Base-by-base conservation (phyloP, 2,888 invertebrate species). In the Clusia tigrina region DNA sequence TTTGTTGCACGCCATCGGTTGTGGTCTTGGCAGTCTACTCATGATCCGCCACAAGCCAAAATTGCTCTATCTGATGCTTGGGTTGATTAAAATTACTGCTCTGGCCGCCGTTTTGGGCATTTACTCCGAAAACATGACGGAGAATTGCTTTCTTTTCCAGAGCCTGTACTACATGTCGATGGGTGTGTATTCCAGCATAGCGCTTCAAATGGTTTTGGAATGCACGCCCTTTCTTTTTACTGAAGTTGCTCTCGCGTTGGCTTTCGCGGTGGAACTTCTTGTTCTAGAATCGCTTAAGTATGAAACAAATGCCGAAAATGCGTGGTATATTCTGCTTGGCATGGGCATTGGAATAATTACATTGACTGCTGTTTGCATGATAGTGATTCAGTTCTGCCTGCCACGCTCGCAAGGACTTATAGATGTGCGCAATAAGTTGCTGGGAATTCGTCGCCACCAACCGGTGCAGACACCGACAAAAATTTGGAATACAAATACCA, bases 141-240 rank as follows among this genome's bases (percentile, higher is more conserved):
- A 78, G 62, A 64, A 78, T 51, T 74, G 76, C 32, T 79, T 76
- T 25, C 64, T 74, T 37, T 79, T 80, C 46, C 67, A 80, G 0
- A 76, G 78, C 54, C 72, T 79, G 58, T 78, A 78, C 53, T 80
- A 77, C 48, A 58, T 69, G 17, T 69, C 71, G 25, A 62, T 70
- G 54, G 80, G 80, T 2, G 74, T 78, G 1, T 71, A 78, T 9
- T 78, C 80, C 24, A 78, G 78, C 20, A 74, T 79, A 53, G 68
- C 71, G 0, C 55, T 78, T 10, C 80, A 79, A 54, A 76, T 74
- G 71, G 60, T 80, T 0, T 64, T 80, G 12, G 80, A 79, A 52
- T 74, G 73, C 60, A 69, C 80, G 15, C 80, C 80, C 1, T 77
- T 80, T 38, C 73, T 80, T 17, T 78, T 74, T 18, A 69, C 78